These are phyloP conservation scores for Arctopsyche grandis DNA, from an alignment of 1,140 invertebrate species.

Conservation along the genomic window DNA sequence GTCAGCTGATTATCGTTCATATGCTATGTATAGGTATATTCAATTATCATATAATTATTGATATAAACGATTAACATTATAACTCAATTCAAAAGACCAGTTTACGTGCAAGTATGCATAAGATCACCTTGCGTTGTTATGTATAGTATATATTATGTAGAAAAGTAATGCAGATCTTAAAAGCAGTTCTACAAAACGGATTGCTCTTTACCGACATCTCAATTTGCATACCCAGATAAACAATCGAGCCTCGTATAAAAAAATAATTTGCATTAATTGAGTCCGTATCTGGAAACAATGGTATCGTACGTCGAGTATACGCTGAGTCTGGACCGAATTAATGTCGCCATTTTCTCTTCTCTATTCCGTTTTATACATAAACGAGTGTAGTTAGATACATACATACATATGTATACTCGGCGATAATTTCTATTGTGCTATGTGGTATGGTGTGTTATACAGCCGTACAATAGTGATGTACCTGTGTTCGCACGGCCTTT, in stretches of 20 bases:
- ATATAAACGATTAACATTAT: no score
- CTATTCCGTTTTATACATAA: neutral
- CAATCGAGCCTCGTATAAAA: neutral
- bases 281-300: neutral
- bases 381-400: no score
- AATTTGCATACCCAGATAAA: neutral
- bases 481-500: neutral
- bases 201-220: neutral
- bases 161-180: neutral
- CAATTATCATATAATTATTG: no score
- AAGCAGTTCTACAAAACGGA: neutral
- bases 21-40: no score
- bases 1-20: no score
- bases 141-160: neutral
- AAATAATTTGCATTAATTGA: neutral
- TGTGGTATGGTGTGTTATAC: neutral
- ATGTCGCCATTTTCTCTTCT: slow-evolving; percentile 11
- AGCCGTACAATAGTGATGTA: no score
- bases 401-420: no score
- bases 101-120: neutral
- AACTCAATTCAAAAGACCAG: neutral
- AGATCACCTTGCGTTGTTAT: neutral
- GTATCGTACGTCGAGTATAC: neutral
- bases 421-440: neutral
- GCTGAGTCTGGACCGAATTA: neutral